A percentile compares a stretch with the other conserved stretches of the same genome.
phyloP scores from a whole-genome alignment of 2,797 vertebrate genomes.

The Podargus strigoides region DNA sequence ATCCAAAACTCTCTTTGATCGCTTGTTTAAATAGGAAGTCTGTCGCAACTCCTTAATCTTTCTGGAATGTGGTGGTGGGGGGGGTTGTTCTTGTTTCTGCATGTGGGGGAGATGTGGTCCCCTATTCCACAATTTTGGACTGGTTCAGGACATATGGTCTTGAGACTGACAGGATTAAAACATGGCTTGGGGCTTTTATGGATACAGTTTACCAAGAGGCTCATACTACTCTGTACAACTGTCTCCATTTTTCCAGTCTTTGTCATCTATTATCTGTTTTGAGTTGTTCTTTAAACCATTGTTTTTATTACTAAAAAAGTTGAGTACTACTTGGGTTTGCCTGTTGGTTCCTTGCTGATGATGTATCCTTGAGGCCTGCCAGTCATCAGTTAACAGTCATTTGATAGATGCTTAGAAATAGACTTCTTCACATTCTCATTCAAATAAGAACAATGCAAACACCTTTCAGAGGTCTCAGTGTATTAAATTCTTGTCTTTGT shows the following conservation, averaged over 20 bases:
- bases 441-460: not conserved
- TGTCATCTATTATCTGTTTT: not conserved
- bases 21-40: not conserved
- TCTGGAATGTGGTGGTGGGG: not conserved
- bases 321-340: not conserved
- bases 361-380: not conserved
- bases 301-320: not conserved
- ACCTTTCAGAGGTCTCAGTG: not conserved
- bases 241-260: not conserved
- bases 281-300: not conserved
- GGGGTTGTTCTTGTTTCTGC: not conserved
- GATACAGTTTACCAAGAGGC: not conserved
- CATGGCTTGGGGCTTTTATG: not conserved
- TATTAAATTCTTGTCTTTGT: not conserved
- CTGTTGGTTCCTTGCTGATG: not conserved
- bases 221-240: not conserved
- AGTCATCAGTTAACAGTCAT: accelerated
- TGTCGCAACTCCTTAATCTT: not conserved
- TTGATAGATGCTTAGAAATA: not conserved
- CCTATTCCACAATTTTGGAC: not conserved
- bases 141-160: not conserved
- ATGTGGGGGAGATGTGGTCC: not conserved
- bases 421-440: not conserved
- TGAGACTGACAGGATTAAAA: not conserved
- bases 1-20: not conserved